Base-by-base conservation (phyloP, 2,888 invertebrate species). In the Palloptera scutellata region DNA sequence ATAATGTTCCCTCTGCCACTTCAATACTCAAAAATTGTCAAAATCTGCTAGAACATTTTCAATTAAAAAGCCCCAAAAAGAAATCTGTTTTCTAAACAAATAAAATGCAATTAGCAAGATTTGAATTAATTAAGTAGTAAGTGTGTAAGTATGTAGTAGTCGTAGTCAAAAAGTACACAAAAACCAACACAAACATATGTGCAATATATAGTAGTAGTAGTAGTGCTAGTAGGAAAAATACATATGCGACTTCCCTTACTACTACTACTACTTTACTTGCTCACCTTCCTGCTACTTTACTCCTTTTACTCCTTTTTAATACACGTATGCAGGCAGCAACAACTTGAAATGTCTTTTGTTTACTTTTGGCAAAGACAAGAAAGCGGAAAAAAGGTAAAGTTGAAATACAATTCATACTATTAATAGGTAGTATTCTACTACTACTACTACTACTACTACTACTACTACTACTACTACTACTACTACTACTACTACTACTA, bases 21-120 rank as follows among this genome's bases (percentile, higher is more conserved):
- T 30, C 30, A 30, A 30, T 30, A 30, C 30, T 30, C 30, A 30
- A 30, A 30, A 30, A 30, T 30, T 30, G 30, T 30, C 30, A 30
- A 30, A 30, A 30, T 30, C 30, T 30, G 30, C 30, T 30, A 30
- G 30, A 30, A 48, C 48, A n/a, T 17, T 19, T 54, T 54, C 54
- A 54, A 54, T 54, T 54, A 54, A 19, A 57, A 40, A 57, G 30
- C 30, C n/a, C 3, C 48, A 15, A 48, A 57, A 57, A 40, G 40
- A 57, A 57, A 57, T 40, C 57, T 20, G 30, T 57, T 57, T 57
- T 40, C 15, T 30, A 78, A 81, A 77, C 80, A 82, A 82, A 83
- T 83, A 83, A 83, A 81, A 80, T 81, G 81, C 83, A 83, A 82
- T 82, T 83, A 82, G 81, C 78, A 75, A 78, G 79, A 81, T 82